Evolutionary conservation across 2,797 vertebrate species (phyloP), one percentile per base, ranked within the genome.

Genomic region (Malacoraja senta): DNA sequence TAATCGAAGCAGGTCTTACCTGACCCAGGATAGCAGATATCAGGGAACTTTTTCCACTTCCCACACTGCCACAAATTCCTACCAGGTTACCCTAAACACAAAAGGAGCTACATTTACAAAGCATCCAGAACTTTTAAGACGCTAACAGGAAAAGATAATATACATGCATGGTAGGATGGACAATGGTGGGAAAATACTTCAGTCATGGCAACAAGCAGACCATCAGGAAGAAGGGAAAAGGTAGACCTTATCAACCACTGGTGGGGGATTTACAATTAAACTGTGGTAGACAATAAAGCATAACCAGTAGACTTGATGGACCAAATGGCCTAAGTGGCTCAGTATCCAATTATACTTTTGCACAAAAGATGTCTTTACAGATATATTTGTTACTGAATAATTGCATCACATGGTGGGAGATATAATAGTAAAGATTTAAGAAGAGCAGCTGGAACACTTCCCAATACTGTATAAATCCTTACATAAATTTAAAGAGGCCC

Each of bases 1-100:
- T 29, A n/a, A 76, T 76, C 38, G 6, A 53, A 17, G 35, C 90
- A 76, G 71, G 13, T 92, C 94, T 91, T 94, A 94, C 94, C 93
- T 94, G 94, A 10, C 94, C 94, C 86, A 94, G 79, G 90, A 94
- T 91, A 76, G 94, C 94, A 63, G 94, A 93, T 93, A 94, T 84
- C 32, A 94, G 44, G 35, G 94, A 94, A 93, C 93, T 94, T 94
- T 94, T 94, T 53, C 94, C 94, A 76, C 94, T 94, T 17, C 94
- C 94, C 76, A 94, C 94, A 61, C 93, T 93, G 15, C 94, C 94
- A 84, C 94, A 94, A 44, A 94, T 93, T 93, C 94, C 94, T 65
- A 94, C 88, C 90, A 94, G 93, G 78, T 94, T 94, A 58, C 94
- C 93, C 94, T 94, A 29, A 53, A 92, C 74, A n/a, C 3, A 58